These are phyloP conservation scores for Galaxea fascicularis DNA, from an alignment of 92 coral and sea anemone genomes.

Conservation along the genomic window DNA sequence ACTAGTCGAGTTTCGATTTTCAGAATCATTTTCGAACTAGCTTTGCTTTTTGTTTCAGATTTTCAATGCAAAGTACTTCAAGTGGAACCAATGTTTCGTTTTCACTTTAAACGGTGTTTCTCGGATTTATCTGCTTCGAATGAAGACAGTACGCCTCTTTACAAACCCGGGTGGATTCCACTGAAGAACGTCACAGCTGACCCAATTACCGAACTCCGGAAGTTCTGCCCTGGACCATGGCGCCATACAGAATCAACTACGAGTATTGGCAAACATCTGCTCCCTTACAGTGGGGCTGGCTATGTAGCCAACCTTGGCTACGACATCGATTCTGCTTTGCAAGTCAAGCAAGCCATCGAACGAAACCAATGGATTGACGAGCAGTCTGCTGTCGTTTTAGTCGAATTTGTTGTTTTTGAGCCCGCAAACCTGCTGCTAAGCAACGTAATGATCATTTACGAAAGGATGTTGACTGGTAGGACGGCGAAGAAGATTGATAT, in stretches of 20 bases:
- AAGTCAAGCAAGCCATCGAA: conserved; percentile 44
- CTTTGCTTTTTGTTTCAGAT: not conserved
- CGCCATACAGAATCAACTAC: conserved; percentile 15
- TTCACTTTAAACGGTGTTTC: conserved; percentile 21
- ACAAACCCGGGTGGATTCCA: conserved; percentile 67
- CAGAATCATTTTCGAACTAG: not conserved
- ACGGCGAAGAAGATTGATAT: conserved; percentile 45
- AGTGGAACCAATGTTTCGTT: conserved; percentile 3
- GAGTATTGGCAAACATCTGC: conserved; percentile 16
- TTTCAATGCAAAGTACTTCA: conserved; percentile 20
- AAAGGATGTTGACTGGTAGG: not conserved
- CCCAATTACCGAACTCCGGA: not conserved
- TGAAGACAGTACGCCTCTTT: conserved; percentile 29
- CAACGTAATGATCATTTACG: conserved; percentile 20
- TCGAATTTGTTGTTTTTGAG: conserved; percentile 56
- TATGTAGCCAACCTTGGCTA: conserved; percentile 72
- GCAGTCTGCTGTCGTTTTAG: conserved; percentile 38
- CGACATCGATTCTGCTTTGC: conserved; percentile 41
- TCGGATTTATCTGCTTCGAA: conserved; percentile 21
- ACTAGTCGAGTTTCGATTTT: too few species aligned
- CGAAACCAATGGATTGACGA: conserved; percentile 56
- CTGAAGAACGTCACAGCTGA: not conserved
- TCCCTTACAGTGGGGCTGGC: conserved; percentile 55
- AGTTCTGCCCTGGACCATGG: conserved; percentile 66
- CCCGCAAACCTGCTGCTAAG: conserved; percentile 23